phyloP scores from a whole-genome alignment of 2,797 vertebrate genomes.

The Pipistrellus pygmaeus region DNA sequence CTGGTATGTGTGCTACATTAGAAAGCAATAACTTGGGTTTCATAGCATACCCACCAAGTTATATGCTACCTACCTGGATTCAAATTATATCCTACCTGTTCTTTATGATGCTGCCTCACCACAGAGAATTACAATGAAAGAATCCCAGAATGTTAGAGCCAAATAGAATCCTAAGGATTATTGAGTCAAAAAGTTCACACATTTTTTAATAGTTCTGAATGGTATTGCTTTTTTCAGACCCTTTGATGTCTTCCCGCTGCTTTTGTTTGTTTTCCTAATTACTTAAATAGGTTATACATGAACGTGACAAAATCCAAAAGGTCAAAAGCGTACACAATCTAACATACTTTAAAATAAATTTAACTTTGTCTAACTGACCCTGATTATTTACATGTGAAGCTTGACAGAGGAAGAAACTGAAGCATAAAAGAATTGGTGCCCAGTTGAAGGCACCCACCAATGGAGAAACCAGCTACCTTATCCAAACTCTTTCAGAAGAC shows the following conservation, averaged over 20 bases:
- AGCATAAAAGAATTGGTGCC: neutral
- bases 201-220: slow-evolving; percentile 40
- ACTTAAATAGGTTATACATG: neutral
- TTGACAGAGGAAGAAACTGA: slow-evolving; percentile 21
- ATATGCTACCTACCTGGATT: neutral
- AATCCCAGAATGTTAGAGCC: neutral
- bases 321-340: neutral
- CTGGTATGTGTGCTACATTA: neutral
- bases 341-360: neutral
- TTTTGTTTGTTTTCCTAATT: slow-evolving; percentile 28
- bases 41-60: neutral
- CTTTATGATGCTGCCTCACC: neutral
- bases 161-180: neutral
- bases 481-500: neutral
- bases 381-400: slow-evolving; percentile 7
- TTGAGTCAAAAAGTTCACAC: slow-evolving; percentile 1
- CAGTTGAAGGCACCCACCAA: neutral
- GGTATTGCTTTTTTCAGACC: neutral
- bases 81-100: neutral
- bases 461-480: neutral
- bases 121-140: neutral
- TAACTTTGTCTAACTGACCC: neutral
- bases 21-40: neutral
- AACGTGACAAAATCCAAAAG: slow-evolving; percentile 2
- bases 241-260: neutral